phyloP scores from a whole-genome alignment of 2,113 vertebrate genomes.

The Trochalopteron elliotii region DNA sequence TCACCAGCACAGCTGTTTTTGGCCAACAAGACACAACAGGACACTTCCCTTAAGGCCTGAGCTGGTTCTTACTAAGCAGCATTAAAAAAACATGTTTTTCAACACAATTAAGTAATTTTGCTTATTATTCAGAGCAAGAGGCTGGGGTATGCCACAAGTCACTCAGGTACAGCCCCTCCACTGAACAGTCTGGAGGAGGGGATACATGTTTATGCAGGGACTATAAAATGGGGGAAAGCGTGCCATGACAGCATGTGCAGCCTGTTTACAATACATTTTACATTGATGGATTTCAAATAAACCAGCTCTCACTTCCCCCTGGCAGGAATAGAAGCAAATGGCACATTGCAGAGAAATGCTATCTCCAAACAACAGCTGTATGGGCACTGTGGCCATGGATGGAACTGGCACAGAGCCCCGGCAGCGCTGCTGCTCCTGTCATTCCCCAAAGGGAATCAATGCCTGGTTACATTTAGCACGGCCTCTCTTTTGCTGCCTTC shows the following conservation, averaged over 20 bases:
- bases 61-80: background rate
- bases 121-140: conserved; percentile 1
- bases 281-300: conserved; percentile 38
- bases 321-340: conserved; percentile 23
- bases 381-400: background rate
- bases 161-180: background rate
- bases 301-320: background rate
- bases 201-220: background rate
- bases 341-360: conserved; percentile 31
- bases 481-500: background rate
- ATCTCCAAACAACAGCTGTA: conserved; percentile 56
- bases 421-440: background rate
- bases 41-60: background rate
- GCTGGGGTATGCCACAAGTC: background rate
- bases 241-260: background rate
- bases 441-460: background rate
- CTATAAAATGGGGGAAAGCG: background rate
- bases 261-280: conserved; percentile 25
- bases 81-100: background rate
- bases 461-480: background rate
- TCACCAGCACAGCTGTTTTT: background rate
- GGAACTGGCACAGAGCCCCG: background rate
- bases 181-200: background rate
- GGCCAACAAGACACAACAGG: background rate
- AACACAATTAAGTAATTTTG: conserved; percentile 34